Base-by-base conservation (phyloP, 2,797 vertebrate species). In the Sebastes baramenuke region DNA sequence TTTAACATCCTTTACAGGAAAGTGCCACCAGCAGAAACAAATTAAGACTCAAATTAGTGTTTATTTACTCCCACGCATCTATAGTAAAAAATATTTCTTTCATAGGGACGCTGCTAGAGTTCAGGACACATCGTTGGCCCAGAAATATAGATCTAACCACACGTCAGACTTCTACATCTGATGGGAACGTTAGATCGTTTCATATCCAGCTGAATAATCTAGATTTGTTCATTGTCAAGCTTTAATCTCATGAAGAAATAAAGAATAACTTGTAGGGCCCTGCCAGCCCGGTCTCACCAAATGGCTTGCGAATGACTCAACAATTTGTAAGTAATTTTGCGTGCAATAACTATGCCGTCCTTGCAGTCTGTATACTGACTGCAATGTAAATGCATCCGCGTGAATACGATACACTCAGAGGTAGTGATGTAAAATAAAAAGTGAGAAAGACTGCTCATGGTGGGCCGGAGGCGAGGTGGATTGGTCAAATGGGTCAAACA, bases 31-130 rank as follows among this genome's bases (percentile, higher is more conserved):
- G 29, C 38, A 69, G 38, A 67, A 73, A 54, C 13, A 67, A 36
- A 65, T 24, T 2, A 72, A 42, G 49, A 62, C 20, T 62, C 30
- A 77, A 72, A 81, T 85, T 20, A 54, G 29, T 30, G 20, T 80
- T 78, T 77, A 9, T 71, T 79, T 38, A 59, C 67, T 76, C 62
- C 73, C 78, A 79, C 72, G 42, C 64, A 29, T 20, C 22, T 6
- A 20, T 24, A 29, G 5, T 12, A 42, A 14, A 34, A 16, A 49
- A 42, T 20, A 74, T 81, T 67, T 58, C 4, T 73, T 64, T 86
- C 6, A 36, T 18, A 22, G 13, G 20, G 20, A 14, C 18, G 75
- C 25, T 49, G 30, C 4, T 20, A 27, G 70, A 54, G 67, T 66
- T 66, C 71, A 83, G 30, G 61, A 74, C 55, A 25, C 11, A 34